phyloP scores from a whole-genome alignment of 2,113 vertebrate genomes.

The Bungarus multicinctus region DNA sequence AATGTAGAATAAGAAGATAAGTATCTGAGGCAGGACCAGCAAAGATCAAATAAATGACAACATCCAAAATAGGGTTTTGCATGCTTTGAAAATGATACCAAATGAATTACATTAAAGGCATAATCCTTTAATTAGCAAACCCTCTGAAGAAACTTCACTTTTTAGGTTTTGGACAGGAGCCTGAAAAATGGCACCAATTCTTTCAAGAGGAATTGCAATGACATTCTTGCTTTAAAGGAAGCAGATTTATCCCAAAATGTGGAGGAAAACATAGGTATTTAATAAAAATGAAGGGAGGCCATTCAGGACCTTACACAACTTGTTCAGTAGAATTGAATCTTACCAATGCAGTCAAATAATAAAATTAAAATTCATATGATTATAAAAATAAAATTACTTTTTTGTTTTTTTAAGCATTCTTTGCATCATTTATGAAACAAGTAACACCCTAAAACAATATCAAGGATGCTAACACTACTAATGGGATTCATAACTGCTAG shows the following conservation, averaged over 20 bases:
- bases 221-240: not conserved
- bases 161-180: not conserved
- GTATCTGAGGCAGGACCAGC: not conserved
- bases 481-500: not conserved
- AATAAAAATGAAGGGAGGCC: not conserved
- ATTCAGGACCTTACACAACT: not conserved
- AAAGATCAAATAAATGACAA: not conserved
- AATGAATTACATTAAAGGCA: not conserved
- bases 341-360: not conserved
- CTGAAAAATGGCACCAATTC: not conserved
- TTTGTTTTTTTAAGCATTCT: not conserved
- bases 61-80: not conserved
- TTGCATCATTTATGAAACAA: not conserved
- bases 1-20: not conserved
- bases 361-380: not conserved
- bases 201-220: not conserved
- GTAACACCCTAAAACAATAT: not conserved
- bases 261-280: not conserved
- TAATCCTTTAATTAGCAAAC: not conserved
- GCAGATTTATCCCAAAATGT: not conserved
- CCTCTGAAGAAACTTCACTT: not conserved
- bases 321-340: not conserved
- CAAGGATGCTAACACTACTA: not conserved
- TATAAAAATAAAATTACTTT: not conserved
- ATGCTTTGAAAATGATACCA: not conserved